Percentiles rank a stretch among this genome's conserved stretches.
Conservation (phyloP, 2,797 vertebrate genomes). For the Cynodonichthys magdalenae region DNA sequence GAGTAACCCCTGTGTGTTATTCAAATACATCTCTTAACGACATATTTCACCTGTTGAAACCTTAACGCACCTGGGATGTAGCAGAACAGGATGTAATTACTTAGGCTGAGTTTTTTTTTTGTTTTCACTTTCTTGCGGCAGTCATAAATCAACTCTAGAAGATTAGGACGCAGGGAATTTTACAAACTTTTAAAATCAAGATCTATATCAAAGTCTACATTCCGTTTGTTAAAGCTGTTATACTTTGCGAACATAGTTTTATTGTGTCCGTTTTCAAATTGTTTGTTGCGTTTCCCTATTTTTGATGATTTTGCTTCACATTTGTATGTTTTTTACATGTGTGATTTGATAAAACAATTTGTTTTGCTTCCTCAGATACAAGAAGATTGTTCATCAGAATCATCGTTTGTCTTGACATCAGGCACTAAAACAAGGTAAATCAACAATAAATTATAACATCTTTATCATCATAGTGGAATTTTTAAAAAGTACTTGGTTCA, state of each 20-base stretch:
- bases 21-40: constrained; percentile 27
- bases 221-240: too few relatives aligned
- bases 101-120: constrained; percentile 4
- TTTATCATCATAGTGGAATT: too few relatives aligned
- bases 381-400: not conserved
- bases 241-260: too few relatives aligned
- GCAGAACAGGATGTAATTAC: constrained; percentile 13
- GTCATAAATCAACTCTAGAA: not conserved
- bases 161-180: constrained; percentile 3
- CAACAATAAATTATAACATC: not conserved
- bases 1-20: constrained; percentile 44
- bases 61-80: constrained; percentile 35
- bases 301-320: not conserved
- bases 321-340: not conserved
- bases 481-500: too few relatives aligned
- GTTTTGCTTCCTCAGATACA: constrained; percentile 2
- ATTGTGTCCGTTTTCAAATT: too few relatives aligned
- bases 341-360: not conserved
- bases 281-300: too few relatives aligned
- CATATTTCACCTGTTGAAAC: constrained; percentile 26
- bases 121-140: not conserved
- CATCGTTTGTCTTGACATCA: not conserved
- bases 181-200: constrained; percentile 7
- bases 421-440: constrained; percentile 2
- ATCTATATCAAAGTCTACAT: not conserved